Evolutionary conservation across 2,113 vertebrate genomes (phyloP), one percentile per base, ranked within the genome.

Genomic region (Eublepharis macularius): DNA sequence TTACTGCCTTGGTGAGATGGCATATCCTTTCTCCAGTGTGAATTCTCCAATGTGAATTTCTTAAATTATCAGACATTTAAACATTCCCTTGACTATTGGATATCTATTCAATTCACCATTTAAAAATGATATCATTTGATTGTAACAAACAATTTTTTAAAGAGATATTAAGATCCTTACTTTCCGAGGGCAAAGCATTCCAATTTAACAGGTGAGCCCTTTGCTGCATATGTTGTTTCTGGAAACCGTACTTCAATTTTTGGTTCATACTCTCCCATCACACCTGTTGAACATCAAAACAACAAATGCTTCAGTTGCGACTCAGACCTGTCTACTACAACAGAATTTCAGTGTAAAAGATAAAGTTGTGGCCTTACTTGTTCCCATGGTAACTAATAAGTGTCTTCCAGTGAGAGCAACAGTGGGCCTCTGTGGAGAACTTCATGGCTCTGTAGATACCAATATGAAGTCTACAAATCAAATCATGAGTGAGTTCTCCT

Each of bases 121-220:
- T 16, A 51, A 39, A 36, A 70, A 79, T 72, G 17, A 2, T 39
- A 19, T 76, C 43, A 54, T 34, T 72, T 60, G 45, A 85, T 80
- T 80, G 29, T 32, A 83, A 34, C 13, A 65, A 76, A 47, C 39
- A 45, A 63, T 7, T 47, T 41, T 41, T 84, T 70, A 77, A 79
- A 17, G 65, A 51, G 86, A 91, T 26, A 5, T 6, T 76, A 83
- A 93, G 45, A 86, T 90, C 95, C 98, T 98, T 98, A 98, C 98
- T 99, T 99, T 96, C 98, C 97, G 88, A 98, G 97, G 94, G 97
- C 97, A 82, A 98, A 98, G 93, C 97, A 98, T 89, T 98, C 98
- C 96, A 98, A 96, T 51, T 96, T 96, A 91, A 98, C 96, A 2
- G 97, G 97, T 1, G 97, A 98, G 94, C 97, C 98, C 95, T 97